Evolutionary conservation across 2,888 invertebrate species (phyloP), one percentile per base, ranked within the genome.

Genomic region (Elysia crispata): DNA sequence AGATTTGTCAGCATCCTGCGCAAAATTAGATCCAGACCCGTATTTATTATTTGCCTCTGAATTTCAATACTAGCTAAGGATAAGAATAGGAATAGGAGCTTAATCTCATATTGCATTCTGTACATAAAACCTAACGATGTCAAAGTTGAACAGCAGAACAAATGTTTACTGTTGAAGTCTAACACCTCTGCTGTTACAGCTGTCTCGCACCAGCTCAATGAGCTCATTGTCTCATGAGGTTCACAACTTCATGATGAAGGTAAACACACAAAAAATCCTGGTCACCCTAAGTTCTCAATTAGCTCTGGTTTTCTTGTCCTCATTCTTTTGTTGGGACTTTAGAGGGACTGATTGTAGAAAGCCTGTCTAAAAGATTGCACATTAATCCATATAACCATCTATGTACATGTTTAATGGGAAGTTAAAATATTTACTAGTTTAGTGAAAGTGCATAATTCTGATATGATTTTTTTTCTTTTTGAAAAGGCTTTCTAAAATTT

Each of bases 141-240:
- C 3, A 5, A 3, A 15, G 5, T 60, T 23, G 60, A 60, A 15
- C 23, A 3, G 5, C 8, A 23, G 60, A 23, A 18, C 60, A 60
- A 23, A 23, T n/a, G 6, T 60, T 60, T 3, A 60, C 15, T 18
- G 23, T 15, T 60, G 15, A 60, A 18, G 3, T 3, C n/a, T 60
- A 3, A 5, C 15, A 1, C 57, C 1, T 23, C 23, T 30, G 30
- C 6, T 66, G 25, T 49, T 50, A 8, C 49, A 20, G 5, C 28
- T 31, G 31, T 69, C 90, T 80, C 85, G 88, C 49, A 86, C 87
- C 60, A 89, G 89, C 81, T 90, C 90, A 50, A 81, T 83, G 80
- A 89, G 89, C 82, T 89, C 89, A 31, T 81, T 90, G 33, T 88
- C 89, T 8, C 86, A 81, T 74, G 88, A 89, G 81, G 86, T 89